Base-by-base conservation (phyloP, 2,113 vertebrate genomes). In the Etheostoma cragini region DNA sequence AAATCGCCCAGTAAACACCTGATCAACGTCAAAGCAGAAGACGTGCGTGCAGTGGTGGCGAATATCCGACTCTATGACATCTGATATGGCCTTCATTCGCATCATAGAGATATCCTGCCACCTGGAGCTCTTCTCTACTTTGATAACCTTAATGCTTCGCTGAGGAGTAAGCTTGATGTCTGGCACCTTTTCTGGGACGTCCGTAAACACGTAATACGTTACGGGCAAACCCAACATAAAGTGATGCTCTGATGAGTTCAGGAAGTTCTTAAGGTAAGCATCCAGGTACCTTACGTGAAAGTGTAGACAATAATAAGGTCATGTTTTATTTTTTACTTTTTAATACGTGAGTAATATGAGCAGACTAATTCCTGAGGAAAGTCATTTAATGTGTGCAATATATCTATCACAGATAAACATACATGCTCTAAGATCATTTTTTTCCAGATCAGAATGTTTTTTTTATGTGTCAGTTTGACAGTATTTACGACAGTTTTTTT, bases 61-160 rank as follows among this genome's bases (percentile, higher is more conserved):
- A 76, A 96, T 92, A 11, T 78, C 80, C 0, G 76, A 66, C 33
- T 91, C 84, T 5, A 96, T 94, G 45, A 83, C 49, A 1, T 86
- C 76, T 1, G 92, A 85, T 67, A 96, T 91, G 0, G 75, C n/a
- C 81, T 78, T 89, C 96, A 96, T 96, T 56, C 95, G 92, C 87
- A 76, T 92, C 96, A 96, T 96, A 0, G 95, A 95, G 52, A 96
- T 81, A 49, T 97, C 95, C 86, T 96, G 96, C 96, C 96, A 96
- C 58, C 95, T 91, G 19, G 6, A 72, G 69, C 91, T 66, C 21
- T 21, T 82, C 6, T 17, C 21, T 26, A 96, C 94, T 8, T 15
- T 24, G 60, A 94, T 24, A 0, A 92, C 83, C 46, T 61, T 78
- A 19, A 96, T 24, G 19, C 1, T 57, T 35, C 95, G 90, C 12